Conservation (phyloP, 2,888 invertebrate genomes). For the Brachypalpus laphriformis region DNA sequence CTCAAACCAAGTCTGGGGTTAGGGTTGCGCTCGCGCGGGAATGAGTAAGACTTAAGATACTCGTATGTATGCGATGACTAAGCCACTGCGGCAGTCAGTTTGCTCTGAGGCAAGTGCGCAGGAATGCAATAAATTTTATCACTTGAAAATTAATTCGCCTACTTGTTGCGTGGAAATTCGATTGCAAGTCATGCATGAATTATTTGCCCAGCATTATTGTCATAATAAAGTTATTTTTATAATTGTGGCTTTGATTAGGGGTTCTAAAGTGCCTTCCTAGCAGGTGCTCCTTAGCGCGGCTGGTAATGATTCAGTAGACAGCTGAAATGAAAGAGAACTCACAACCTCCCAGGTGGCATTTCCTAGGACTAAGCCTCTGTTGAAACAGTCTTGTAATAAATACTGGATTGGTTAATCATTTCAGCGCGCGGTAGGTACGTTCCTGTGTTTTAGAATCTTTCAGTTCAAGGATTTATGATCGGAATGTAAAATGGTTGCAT, state of each 20-base stretch:
- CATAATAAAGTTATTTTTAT: not conserved
- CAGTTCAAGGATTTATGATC: too few species aligned
- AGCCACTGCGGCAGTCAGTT: not conserved
- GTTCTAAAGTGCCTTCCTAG: not conserved
- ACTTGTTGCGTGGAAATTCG: not conserved
- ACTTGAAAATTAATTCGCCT: conserved; percentile 6
- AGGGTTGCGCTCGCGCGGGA: not conserved
- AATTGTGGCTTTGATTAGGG: not conserved
- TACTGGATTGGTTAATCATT: too few species aligned
- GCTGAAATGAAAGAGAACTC: not conserved
- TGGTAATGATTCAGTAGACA: not conserved
- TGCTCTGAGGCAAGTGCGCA: not conserved
- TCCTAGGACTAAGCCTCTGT: too few species aligned
- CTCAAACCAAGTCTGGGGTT: not conserved
- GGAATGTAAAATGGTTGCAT: too few species aligned
- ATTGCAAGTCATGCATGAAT: not conserved
- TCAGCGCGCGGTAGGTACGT: too few species aligned
- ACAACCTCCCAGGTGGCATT: too few species aligned
- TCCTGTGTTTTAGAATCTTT: too few species aligned
- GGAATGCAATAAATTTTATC: conserved; percentile 21
- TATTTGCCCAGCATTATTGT: not conserved
- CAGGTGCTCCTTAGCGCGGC: not conserved
- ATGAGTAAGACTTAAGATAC: conserved; percentile 6
- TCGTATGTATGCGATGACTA: conserved; percentile 23
- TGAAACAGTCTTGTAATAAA: too few species aligned